Evolutionary conservation across 2,113 vertebrate species (phyloP).

Genomic region (Rhea pennata): DNA sequence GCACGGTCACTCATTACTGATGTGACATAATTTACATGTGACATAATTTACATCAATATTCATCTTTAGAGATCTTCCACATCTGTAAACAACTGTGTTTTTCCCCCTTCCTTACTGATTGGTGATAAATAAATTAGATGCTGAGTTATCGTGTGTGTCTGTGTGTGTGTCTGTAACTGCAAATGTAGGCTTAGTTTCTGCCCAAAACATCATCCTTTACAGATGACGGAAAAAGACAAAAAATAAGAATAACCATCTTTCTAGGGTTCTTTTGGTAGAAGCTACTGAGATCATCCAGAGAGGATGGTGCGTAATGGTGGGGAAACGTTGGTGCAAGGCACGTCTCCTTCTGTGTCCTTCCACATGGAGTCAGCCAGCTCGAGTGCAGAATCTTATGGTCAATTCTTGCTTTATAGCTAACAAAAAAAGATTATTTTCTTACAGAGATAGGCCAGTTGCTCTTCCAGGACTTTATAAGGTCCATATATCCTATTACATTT

Average conservation of each 20-base stretch:
- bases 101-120: not conserved
- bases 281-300: not conserved
- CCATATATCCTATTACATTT: not conserved
- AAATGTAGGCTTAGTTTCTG: not conserved
- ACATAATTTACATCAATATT: not conserved
- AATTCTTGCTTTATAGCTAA: not conserved
- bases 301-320: not conserved
- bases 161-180: no score
- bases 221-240: not conserved
- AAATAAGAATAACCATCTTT: not conserved
- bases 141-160: not conserved
- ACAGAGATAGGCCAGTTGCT: not conserved
- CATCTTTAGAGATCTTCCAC: not conserved
- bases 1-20: not conserved
- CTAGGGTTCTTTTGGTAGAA: rapidly evolving
- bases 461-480: not conserved
- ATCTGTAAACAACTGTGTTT: not conserved
- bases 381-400: not conserved
- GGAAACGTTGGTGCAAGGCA: not conserved
- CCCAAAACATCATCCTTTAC: not conserved
- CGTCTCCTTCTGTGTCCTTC: not conserved
- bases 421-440: not conserved
- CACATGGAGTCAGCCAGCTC: not conserved
- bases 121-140: not conserved
- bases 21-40: not conserved